Conservation (phyloP, 2,888 invertebrate genomes). For the Oxycera nigricornis region DNA sequence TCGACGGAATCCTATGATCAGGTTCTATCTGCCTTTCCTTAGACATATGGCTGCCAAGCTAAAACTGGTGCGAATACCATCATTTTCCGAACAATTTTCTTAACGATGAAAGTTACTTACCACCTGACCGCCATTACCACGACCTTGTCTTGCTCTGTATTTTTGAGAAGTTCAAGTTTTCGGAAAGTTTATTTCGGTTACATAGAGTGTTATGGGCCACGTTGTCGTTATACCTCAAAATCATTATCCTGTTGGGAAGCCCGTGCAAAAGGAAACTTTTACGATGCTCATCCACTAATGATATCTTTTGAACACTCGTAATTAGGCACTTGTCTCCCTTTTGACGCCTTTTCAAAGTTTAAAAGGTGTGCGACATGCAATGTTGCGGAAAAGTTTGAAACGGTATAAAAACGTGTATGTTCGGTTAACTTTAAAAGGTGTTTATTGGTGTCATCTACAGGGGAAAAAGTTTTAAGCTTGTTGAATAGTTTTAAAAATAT, state of each 20-base stretch:
- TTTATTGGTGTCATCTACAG: too few species aligned
- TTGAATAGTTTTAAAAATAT: too few species aligned
- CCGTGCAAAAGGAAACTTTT: slow-evolving; percentile 16
- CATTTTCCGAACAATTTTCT: slow-evolving; percentile 31
- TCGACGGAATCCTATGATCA: too few species aligned
- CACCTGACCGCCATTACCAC: slow-evolving; percentile 11
- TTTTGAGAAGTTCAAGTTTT: background rate
- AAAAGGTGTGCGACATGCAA: background rate
- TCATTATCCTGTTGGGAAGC: slow-evolving; percentile 29
- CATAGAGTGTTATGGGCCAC: background rate
- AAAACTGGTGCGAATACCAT: slow-evolving; percentile 15
- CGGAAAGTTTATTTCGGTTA: background rate
- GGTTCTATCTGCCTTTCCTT: too few species aligned
- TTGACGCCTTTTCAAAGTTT: background rate
- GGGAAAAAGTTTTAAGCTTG: too few species aligned
- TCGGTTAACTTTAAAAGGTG: too few species aligned
- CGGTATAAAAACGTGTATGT: too few species aligned
- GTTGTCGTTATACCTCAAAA: slow-evolving; percentile 2
- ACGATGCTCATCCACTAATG: slow-evolving; percentile 10
- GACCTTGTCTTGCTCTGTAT: background rate
- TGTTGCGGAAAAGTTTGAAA: too few species aligned
- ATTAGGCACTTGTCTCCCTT: slow-evolving; percentile 18
- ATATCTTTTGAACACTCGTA: slow-evolving; percentile 26
- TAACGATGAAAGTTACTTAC: slow-evolving; percentile 38
- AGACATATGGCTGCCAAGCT: too few species aligned